These are phyloP conservation scores for Drosophila trapezifrons DNA, from an alignment of 1,140 invertebrate species.

Conservation along the genomic window DNA sequence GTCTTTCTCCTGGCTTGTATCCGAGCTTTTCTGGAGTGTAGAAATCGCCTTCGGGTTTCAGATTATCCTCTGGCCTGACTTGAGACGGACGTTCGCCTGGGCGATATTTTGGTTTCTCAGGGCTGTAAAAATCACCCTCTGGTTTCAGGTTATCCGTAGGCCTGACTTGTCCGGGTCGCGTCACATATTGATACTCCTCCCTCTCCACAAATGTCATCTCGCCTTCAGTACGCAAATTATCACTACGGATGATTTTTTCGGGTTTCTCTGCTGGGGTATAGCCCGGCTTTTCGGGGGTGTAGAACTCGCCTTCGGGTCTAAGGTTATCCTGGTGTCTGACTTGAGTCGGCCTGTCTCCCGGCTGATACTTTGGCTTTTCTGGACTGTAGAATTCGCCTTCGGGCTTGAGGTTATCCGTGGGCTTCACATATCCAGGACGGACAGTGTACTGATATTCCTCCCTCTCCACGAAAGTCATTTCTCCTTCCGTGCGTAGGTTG, in stretches of 20 bases:
- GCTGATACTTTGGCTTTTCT: slow-evolving; percentile 65
- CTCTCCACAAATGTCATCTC: slow-evolving; percentile 85
- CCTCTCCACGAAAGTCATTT: slow-evolving; percentile 85
- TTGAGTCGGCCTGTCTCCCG: slow-evolving; percentile 75
- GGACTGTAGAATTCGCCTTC: slow-evolving; percentile 87
- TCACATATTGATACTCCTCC: slow-evolving; percentile 85
- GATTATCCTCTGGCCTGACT: slow-evolving; percentile 76
- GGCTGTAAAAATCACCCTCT: slow-evolving; percentile 85
- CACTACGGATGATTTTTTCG: slow-evolving; percentile 85
- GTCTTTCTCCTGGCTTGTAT: slow-evolving; percentile 22
- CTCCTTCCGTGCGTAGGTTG: slow-evolving; percentile 86
- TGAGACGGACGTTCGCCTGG: slow-evolving; percentile 85
- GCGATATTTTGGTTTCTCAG: slow-evolving; percentile 61
- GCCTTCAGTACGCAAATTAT: slow-evolving; percentile 87
- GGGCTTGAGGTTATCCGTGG: slow-evolving; percentile 86
- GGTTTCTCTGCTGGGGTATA: slow-evolving; percentile 86
- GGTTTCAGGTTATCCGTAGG: slow-evolving; percentile 87
- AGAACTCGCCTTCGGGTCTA: slow-evolving; percentile 88
- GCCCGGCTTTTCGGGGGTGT: slow-evolving; percentile 85
- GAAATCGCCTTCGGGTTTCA: slow-evolving; percentile 66
- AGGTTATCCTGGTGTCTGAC: slow-evolving; percentile 86
- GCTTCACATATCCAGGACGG: slow-evolving; percentile 85
- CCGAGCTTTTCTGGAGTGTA: slow-evolving; percentile 62
- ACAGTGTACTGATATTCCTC: slow-evolving; percentile 85
- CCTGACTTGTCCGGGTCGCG: slow-evolving; percentile 86